Evolutionary conservation across 2,888 invertebrate genomes (phyloP).

Genomic region (Callinectes sapidus): DNA sequence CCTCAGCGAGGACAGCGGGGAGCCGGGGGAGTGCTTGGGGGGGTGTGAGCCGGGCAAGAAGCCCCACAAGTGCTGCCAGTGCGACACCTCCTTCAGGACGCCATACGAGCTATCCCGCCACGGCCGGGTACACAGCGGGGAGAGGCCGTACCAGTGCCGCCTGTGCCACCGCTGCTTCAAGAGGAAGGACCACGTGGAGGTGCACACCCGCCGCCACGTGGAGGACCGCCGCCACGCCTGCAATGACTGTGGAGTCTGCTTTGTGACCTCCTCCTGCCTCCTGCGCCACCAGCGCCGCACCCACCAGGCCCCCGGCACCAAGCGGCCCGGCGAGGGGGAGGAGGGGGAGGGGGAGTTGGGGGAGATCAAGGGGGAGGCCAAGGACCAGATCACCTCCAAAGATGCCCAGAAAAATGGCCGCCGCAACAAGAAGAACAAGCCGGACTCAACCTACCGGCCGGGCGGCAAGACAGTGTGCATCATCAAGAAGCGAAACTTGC

Average conservation of each 20-base stretch:
- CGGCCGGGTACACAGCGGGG: conserved; percentile 24
- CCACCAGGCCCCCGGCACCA: conserved; percentile 27
- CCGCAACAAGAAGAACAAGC: conserved; percentile 13
- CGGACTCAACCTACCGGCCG: conserved; percentile 35
- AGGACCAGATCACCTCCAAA: not conserved
- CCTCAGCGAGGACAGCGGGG: not conserved
- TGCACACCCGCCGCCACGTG: conserved; percentile 26
- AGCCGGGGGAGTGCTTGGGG: not conserved
- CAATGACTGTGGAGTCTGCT: conserved; percentile 23
- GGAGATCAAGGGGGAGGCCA: not conserved
- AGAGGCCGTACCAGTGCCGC: conserved; percentile 35
- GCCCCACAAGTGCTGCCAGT: conserved; percentile 33
- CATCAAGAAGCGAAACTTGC: conserved; percentile 37
- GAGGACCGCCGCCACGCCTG: conserved; percentile 31
- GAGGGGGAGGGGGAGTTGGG: not conserved
- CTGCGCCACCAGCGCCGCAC: conserved; percentile 29
- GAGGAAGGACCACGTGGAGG: conserved; percentile 41
- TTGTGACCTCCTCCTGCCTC: conserved; percentile 39
- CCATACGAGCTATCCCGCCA: conserved; percentile 38
- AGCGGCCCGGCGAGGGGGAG: not conserved
- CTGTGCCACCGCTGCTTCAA: conserved; percentile 41
- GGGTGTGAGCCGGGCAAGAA: conserved; percentile 6
- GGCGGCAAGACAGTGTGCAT: conserved; percentile 38
- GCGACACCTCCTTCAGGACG: conserved; percentile 40
- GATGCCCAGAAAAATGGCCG: not conserved